Evolutionary conservation across 2,113 vertebrate genomes (phyloP), one percentile per base, ranked within the genome.

Genomic region (Epinephelus lanceolatus): DNA sequence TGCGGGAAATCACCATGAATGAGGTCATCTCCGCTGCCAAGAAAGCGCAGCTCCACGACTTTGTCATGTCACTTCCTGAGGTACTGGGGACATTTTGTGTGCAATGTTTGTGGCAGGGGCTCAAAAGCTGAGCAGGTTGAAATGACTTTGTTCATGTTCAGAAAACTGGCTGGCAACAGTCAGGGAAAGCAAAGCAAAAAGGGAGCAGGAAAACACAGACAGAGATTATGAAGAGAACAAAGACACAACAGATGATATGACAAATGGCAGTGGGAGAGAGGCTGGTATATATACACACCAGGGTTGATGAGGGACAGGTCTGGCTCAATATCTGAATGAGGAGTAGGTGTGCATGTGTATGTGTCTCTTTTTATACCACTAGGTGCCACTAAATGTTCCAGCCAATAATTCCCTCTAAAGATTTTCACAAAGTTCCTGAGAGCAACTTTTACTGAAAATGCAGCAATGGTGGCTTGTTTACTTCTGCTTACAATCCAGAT

Each of bases 1-100:
- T 68, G 13, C 88, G 91, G 30, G 90, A 95, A 5, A 91, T 96
- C 87, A 61, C 92, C 91, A 91, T 94, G 92, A 74, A 95, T 5
- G 94, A 96, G 30, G 92, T 96, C 89, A 90, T 96, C 66, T 30
- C 87, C 0, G 95, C 95, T 0, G 91, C 95, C 79, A 96, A 94
- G 91, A 94, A 96, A 53, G 93, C 96, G 12, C 95, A 96, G 85
- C 95, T 96, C 4, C 96, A 96, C 71, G 86, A 93, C 85, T 96
- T 96, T 82, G 96, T 96, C 69, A 95, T 95, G 94, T 67, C 93
- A 0, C 94, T 96, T 19, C 96, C 96, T 3, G 93, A 96, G 93
- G 96, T 96, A 93, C 33, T 0, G 30, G 25, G 19, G 25, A 27
- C 42, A 3, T 19, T 59, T n/a, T 51, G 27, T 56, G 52, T 23